Conservation (phyloP, 1,140 invertebrate species). For the Caenorhabditis latens region DNA sequence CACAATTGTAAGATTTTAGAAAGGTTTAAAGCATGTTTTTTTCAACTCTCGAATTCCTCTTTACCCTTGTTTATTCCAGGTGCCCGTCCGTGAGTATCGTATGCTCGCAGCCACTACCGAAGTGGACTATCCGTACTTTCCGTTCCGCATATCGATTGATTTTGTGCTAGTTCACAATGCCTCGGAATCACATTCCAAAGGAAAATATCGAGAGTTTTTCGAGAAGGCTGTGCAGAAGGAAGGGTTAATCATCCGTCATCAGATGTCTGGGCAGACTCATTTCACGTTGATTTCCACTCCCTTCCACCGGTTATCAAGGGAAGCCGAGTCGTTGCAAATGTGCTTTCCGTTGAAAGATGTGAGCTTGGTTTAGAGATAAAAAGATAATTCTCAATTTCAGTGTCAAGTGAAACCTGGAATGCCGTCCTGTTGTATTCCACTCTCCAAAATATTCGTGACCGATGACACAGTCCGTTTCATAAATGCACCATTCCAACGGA, state of each 20-base stretch:
- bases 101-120: conserved; percentile 53
- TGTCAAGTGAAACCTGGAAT: conserved; percentile 23
- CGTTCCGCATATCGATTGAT: conserved; percentile 59
- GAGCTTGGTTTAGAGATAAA: too few relatives aligned
- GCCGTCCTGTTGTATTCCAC: conserved; percentile 44
- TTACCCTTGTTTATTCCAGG: too few relatives aligned
- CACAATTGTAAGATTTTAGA: too few relatives aligned
- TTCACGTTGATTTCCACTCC: conserved; percentile 63
- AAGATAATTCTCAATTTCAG: too few relatives aligned
- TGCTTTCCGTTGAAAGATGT: conserved; percentile 63
- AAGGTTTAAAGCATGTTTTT: too few relatives aligned
- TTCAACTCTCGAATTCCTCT: too few relatives aligned
- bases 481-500: conserved; percentile 62
- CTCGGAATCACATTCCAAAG: background rate
- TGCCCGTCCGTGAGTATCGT: conserved; percentile 50
- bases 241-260: conserved; percentile 50
- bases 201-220: conserved; percentile 37
- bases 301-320: conserved; percentile 57
- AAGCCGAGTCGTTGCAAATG: conserved; percentile 56
- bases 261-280: conserved; percentile 22
- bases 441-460: conserved; percentile 48
- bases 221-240: conserved; percentile 52
- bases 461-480: conserved; percentile 45
- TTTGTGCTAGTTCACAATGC: conserved; percentile 60
- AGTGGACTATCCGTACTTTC: conserved; percentile 64